Evolutionary conservation across 2,113 vertebrate species (phyloP).

Genomic region (Rhipidura dahli): DNA sequence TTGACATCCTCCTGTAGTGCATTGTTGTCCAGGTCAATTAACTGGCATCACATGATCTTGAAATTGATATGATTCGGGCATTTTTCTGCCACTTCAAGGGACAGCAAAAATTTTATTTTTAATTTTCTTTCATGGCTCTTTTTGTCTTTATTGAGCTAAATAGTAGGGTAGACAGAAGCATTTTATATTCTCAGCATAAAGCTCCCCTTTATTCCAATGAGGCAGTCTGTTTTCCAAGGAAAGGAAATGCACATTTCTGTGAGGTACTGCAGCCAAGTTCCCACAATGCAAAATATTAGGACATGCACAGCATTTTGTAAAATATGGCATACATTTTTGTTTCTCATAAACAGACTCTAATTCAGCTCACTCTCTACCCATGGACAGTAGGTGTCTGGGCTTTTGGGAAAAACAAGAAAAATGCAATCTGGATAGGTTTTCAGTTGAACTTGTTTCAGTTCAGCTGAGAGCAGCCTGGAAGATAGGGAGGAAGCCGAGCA

Average conservation of each 20-base stretch:
- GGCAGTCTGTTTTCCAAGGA: neutral
- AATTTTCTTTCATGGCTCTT: neutral
- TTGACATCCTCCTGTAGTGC: neutral
- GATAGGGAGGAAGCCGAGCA: neutral
- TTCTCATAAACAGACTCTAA: constrained; percentile 18
- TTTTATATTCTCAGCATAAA: neutral
- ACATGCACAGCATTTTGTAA: constrained; percentile 2
- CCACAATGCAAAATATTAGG: constrained; percentile 38
- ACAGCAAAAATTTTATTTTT: neutral
- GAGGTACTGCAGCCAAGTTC: neutral
- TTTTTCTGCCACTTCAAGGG: neutral
- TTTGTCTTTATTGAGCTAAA: neutral
- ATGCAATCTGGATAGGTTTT: constrained; percentile 6
- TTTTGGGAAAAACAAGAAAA: constrained; percentile 25
- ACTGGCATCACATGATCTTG: neutral
- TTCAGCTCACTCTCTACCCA: neutral
- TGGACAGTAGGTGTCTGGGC: constrained; percentile 24
- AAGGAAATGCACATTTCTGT: neutral
- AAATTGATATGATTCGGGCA: neutral
- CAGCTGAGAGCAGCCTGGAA: neutral
- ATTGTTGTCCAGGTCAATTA: neutral
- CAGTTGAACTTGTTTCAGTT: neutral
- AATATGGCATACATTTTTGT: constrained; percentile 9
- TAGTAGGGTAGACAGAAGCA: neutral
- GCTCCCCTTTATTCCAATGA: neutral